Percentiles rank a stretch among this genome's conserved stretches.
Conservation (phyloP, 2,113 vertebrate species). For the Orientallactaga bullata region DNA sequence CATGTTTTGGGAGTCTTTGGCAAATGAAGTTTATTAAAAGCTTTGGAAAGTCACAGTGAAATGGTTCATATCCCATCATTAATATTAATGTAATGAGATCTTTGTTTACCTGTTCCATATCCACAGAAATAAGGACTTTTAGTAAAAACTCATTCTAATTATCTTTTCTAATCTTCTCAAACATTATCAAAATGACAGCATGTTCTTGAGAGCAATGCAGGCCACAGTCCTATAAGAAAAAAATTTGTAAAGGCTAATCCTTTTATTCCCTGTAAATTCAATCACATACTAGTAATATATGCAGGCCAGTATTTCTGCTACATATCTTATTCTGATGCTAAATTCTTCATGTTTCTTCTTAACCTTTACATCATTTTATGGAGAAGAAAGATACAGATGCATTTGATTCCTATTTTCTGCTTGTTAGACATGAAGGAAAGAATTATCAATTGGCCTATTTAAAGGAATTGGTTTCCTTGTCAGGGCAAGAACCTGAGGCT, state of each 20-base stretch:
- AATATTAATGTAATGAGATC: slow-evolving; percentile 32
- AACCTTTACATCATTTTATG: background rate
- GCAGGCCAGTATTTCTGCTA: background rate
- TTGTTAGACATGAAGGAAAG: background rate
- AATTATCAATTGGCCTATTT: background rate
- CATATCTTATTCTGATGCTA: background rate
- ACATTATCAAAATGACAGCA: background rate
- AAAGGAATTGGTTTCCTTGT: background rate
- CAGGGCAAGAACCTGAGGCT: background rate
- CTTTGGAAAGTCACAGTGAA: slow-evolving; percentile 56
- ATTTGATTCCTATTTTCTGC: background rate
- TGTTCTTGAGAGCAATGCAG: background rate
- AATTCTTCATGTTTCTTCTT: background rate
- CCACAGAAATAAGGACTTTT: background rate
- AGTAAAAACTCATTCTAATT: slow-evolving; percentile 16
- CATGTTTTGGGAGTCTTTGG: slow-evolving; percentile 8
- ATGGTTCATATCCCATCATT: slow-evolving; percentile 33
- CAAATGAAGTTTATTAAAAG: rapidly evolving
- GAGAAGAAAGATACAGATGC: background rate
- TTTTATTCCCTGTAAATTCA: background rate
- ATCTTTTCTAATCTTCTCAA: slow-evolving; percentile 30
- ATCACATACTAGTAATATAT: background rate
- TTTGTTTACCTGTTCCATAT: slow-evolving; percentile 49
- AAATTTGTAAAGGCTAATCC: background rate
- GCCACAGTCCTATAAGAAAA: background rate